Evolutionary conservation across 92 coral and sea anemone species (phyloP).

Genomic region (Scolanthus callimorphus): DNA sequence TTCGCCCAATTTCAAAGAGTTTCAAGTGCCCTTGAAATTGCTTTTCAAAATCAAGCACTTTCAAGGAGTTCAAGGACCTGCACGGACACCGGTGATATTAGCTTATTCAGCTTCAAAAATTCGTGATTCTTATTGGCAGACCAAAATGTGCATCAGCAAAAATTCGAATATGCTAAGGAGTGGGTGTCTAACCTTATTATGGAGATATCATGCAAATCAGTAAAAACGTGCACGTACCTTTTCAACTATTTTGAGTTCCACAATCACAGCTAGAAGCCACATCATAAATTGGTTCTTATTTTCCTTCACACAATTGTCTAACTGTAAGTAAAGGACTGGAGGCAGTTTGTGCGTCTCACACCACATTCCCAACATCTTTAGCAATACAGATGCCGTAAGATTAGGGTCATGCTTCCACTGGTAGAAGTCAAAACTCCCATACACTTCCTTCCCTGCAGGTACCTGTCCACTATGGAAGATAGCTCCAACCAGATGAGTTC

Average conservation of each 20-base stretch:
- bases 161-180: no score
- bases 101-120: no score
- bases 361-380: constrained; percentile 23
- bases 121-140: no score
- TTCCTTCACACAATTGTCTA: constrained; percentile 16
- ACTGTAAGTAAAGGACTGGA: constrained; percentile 45
- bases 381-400: constrained; percentile 11
- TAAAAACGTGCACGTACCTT: constrained; percentile 12
- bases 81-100: no score
- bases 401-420: constrained; percentile 53
- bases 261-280: constrained; percentile 29
- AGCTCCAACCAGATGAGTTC: constrained; percentile 56
- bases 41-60: no score
- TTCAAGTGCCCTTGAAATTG: no score
- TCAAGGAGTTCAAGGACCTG: no score
- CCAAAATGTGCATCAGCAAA: no score
- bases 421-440: constrained; percentile 41
- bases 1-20: no score
- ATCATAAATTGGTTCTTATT: constrained; percentile 44
- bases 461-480: constrained; percentile 43
- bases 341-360: constrained; percentile 31
- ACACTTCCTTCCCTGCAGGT: constrained; percentile 8
- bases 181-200: no score
- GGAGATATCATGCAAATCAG: not conserved
- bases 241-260: constrained; percentile 41